Base-by-base conservation (phyloP, 2,888 invertebrate genomes). In the Yponomeuta plumbellus region DNA sequence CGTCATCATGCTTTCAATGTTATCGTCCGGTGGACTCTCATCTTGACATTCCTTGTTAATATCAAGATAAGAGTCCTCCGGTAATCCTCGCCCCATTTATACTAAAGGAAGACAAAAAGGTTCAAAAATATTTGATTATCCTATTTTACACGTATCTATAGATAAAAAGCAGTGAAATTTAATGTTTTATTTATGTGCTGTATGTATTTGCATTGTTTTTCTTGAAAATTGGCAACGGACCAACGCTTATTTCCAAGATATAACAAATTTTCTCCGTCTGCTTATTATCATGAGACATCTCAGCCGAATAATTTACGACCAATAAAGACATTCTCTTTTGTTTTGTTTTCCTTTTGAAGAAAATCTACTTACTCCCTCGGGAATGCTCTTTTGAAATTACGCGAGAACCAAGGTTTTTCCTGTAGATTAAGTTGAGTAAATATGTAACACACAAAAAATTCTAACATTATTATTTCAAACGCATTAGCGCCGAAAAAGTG, bases 271-370 rank as follows among this genome's bases (percentile, higher is more conserved):
- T 63, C 44, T 40, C 34, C 17, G 26, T 61, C 61, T 61, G 61
- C n/a, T 34, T 61, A 61, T 26, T 61, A n/a, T 61, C 61, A 23
- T 61, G n/a, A 61, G 23, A 23, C 61, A 61, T 61, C 34, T 23
- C 26, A 61, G 34, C 26, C 23, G 61, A 23, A 39, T 61, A 26
- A 61, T 61, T 61, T 61, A 61, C 23, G 6, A 17, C 58, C 1
- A 58, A 44, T 44, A 6, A 52, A 52, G 44, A 17, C 13, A 52
- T 17, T 52, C 17, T 13, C 17, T 22, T 59, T 23, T 59, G 59
- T 59, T 11, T 59, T 13, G 59, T 59, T 59, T 59, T 59, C 59
- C 59, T 23, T 11, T 22, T 22, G 59, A 13, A 59, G 21, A 3
- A 59, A 59, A 34, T 34, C 34, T 11, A 59, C 23, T 59, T 22